Evolutionary conservation across 2,888 invertebrate species (phyloP), one percentile per base, ranked within the genome.

Genomic region (Neria commutata): DNA sequence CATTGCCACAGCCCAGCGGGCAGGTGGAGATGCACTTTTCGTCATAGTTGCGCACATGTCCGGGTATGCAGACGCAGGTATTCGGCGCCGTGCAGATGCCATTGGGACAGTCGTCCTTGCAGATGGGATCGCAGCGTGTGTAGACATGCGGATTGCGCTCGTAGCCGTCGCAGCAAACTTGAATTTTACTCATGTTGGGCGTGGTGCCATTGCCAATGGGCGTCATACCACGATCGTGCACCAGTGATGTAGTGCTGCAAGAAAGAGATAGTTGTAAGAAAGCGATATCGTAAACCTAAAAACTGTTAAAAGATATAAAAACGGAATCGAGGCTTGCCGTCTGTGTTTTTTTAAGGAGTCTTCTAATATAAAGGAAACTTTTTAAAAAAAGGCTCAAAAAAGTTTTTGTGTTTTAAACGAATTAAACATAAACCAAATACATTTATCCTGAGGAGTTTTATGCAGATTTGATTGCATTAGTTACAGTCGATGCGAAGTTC

Each of bases 101-200:
- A 68, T 87, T 85, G 1, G 79, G 70, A 51, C 86, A 86, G 8
- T 80, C 79, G 10, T 82, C 78, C 0, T 40, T 63, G 61, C 86
- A 86, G 19, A 81, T 65, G 0, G 85, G 84, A 51, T 76, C 74
- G 61, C 84, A 83, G 60, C 70, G 83, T 14, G 80, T 83, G 25
- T 51, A 68, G 74, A 84, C 84, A 76, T 88, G 85, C 1, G 84
- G 81, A 75, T 88, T 87, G 11, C 87, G 85, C 61, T 84, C 83
- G 79, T 88, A 91, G 16, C 91, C 91, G 0, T 86, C 84, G 73
- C 92, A 92, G 74, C 92, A 92, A 23, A 88, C 84, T 63, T 88
- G 84, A 67, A 90, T 87, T 61, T 85, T 85, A 71, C 89, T 89
- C 69, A 87, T 83, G 21, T 86, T 85, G 5, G 87, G 80, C 1